Conservation (phyloP, 2,888 invertebrate genomes). For the Cryptus viduatorius region DNA sequence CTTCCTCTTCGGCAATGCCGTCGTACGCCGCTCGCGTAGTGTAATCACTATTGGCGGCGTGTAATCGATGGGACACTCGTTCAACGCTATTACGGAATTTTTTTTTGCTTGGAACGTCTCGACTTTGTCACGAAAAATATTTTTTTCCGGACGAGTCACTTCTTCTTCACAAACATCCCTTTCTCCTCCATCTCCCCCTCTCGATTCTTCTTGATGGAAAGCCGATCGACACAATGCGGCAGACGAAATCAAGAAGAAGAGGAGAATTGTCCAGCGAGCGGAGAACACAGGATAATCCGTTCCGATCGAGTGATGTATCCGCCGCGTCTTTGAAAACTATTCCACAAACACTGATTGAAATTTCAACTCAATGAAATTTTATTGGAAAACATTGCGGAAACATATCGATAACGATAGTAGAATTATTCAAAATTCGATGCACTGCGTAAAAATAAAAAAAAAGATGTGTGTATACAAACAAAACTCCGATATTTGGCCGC, state of each 20-base stretch:
- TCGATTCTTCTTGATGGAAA: background rate
- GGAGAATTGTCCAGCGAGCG: background rate
- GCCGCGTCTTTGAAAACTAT: background rate
- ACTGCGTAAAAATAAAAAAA: too few relatives aligned
- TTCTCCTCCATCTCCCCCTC: background rate
- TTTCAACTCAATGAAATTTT: background rate
- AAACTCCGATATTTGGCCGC: background rate
- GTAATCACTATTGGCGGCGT: background rate
- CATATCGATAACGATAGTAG: too few relatives aligned
- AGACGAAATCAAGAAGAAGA: conserved; percentile 18
- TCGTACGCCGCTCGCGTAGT: conserved; percentile 8
- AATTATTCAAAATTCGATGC: too few relatives aligned
- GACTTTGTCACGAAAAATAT: background rate
- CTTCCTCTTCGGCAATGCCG: conserved; percentile 30
- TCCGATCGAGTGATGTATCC: conserved; percentile 1
- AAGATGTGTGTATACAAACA: background rate
- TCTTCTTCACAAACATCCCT: background rate
- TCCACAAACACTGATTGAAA: background rate
- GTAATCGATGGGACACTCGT: background rate
- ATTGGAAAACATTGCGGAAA: too few relatives aligned
- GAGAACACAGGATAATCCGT: conserved; percentile 28
- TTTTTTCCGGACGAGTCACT: background rate
- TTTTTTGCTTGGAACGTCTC: background rate
- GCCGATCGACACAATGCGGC: background rate
- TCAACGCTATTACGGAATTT: background rate